phyloP scores from a whole-genome alignment of 2,113 vertebrate species.

The Myrmecobius fasciatus region DNA sequence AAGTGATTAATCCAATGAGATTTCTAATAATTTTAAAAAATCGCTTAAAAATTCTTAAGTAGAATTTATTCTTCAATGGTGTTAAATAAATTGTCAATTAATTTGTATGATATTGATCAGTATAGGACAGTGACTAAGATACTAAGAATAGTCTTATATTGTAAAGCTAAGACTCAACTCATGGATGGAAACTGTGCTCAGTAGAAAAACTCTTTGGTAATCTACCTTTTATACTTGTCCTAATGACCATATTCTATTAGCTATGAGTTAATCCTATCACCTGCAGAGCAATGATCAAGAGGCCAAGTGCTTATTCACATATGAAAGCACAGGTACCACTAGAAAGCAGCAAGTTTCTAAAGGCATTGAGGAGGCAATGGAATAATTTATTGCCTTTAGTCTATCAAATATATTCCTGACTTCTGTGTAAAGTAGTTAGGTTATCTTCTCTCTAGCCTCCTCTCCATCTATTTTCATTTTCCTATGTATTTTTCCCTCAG shows the following conservation, averaged over 20 bases:
- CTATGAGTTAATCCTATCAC: neutral
- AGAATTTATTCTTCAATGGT: neutral
- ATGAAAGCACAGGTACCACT: neutral
- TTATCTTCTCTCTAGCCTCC: neutral
- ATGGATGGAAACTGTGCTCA: neutral
- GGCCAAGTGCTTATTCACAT: neutral
- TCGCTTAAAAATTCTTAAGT: too few species aligned
- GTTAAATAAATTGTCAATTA: neutral
- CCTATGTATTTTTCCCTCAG: neutral
- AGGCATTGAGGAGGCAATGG: neutral
- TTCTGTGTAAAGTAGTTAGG: neutral
- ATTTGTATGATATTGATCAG: neutral
- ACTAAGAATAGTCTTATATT: neutral
- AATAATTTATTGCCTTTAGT: neutral
- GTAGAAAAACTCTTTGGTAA: neutral
- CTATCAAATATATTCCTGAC: neutral
- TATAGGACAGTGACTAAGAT: neutral
- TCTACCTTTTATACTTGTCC: neutral
- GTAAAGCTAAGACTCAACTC: neutral
- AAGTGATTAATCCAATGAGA: neutral
- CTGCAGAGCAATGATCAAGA: neutral
- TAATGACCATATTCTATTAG: neutral
- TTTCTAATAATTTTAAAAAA: neutral
- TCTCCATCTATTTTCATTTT: neutral
- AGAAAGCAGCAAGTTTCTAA: neutral